Conservation (phyloP, 2,888 invertebrate genomes). For the Coelinius sp. region DNA sequence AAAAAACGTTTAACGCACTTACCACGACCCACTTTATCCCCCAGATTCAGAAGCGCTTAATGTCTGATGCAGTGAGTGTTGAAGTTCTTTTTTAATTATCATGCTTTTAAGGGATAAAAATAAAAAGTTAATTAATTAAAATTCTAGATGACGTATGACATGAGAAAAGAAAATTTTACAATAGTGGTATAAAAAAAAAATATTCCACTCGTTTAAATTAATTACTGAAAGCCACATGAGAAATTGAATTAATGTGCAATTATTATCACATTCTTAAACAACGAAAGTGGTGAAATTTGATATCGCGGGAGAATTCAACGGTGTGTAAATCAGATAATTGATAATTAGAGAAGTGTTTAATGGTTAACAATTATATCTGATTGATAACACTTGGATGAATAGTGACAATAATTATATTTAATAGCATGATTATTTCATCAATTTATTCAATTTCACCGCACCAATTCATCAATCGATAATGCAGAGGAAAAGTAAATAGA, state of each 20-base stretch:
- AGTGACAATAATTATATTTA: slow-evolving; percentile 24
- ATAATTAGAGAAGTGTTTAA: slow-evolving; percentile 65
- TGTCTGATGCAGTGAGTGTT: slow-evolving; percentile 13
- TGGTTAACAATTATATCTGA: slow-evolving; percentile 66
- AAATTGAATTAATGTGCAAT: not conserved
- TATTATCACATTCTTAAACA: not conserved
- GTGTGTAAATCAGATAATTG: slow-evolving; percentile 17
- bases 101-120: slow-evolving; percentile 29
- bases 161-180: not conserved
- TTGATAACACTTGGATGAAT: slow-evolving; percentile 59
- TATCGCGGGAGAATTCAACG: not conserved
- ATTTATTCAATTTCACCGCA: not conserved
- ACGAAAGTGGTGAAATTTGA: not conserved
- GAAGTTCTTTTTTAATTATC: slow-evolving; percentile 25
- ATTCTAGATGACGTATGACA: too few relatives aligned
- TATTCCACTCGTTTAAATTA: not conserved
- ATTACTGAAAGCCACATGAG: not conserved
- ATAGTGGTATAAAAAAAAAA: not conserved
- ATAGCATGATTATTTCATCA: slow-evolving; percentile 15
- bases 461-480: not conserved
- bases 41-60: slow-evolving; percentile 27
- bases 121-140: too few relatives aligned
- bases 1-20: slow-evolving; percentile 55
- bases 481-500: not conserved
- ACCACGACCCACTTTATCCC: slow-evolving; percentile 51